A percentile compares a stretch with the other conserved stretches of the same genome.
Evolutionary conservation across 2,797 vertebrate genomes (phyloP).

Genomic region (Danio choprae): DNA sequence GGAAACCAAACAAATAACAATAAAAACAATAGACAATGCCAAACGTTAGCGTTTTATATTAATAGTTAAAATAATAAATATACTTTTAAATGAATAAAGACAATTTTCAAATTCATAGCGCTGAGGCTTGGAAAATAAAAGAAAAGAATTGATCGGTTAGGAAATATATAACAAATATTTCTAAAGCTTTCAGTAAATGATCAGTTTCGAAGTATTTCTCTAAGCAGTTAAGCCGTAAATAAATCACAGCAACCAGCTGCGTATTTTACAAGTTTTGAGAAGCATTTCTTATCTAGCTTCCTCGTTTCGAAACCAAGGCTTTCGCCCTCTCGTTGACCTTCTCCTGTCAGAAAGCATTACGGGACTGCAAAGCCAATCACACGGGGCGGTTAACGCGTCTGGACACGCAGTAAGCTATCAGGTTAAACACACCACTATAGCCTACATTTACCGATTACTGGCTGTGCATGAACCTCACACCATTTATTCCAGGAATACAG

Average conservation of each 20-base stretch:
- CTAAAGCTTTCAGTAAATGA: background rate
- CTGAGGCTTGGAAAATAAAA: background rate
- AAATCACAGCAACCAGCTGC: background rate
- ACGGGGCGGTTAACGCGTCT: constrained; percentile 59
- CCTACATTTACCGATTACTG: constrained; percentile 53
- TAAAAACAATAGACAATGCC: background rate
- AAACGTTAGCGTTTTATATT: background rate
- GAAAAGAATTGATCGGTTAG: background rate
- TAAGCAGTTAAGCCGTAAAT: background rate
- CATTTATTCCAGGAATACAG: constrained; percentile 22
- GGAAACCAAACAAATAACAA: constrained; percentile 30
- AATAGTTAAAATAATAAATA: background rate
- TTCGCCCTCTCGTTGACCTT: constrained; percentile 80
- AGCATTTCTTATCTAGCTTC: constrained; percentile 33
- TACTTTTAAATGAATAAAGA: background rate
- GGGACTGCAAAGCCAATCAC: constrained; percentile 74
- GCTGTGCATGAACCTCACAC: constrained; percentile 38
- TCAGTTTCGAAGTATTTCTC: background rate
- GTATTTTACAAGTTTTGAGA: constrained; percentile 7
- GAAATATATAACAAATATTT: too few species aligned
- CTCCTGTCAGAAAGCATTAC: constrained; percentile 80
- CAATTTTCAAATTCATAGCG: background rate
- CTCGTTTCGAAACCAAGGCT: constrained; percentile 74
- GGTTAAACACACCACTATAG: constrained; percentile 56
- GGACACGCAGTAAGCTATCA: constrained; percentile 56